Conservation (phyloP, 2,113 vertebrate species). For the Oreochromis aureus region DNA sequence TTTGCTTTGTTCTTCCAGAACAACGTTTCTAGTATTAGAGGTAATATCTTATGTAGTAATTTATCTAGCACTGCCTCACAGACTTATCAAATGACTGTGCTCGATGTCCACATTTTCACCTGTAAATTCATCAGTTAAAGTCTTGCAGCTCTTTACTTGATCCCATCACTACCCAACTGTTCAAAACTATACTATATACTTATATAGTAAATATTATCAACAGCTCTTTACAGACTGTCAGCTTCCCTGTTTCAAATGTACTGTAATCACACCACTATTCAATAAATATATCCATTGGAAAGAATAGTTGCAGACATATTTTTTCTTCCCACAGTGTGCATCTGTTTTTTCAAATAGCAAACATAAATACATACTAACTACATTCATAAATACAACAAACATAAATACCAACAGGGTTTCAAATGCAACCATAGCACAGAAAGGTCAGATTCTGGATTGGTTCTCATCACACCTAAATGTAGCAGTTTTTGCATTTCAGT, state of each 20-base stretch:
- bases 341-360: neutral
- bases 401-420: neutral
- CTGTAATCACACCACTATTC: neutral
- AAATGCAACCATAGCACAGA: neutral
- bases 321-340: neutral
- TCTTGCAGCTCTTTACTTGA: neutral
- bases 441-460: neutral
- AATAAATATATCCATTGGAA: neutral
- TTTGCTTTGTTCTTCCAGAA: neutral
- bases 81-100: neutral
- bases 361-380: neutral
- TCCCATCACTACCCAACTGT: neutral
- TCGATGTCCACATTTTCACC: fast-evolving
- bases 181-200: neutral
- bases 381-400: neutral
- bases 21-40: neutral
- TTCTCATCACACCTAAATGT: neutral
- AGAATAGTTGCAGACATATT: fast-evolving
- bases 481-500: neutral
- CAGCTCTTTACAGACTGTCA: neutral
- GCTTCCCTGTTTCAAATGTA: neutral
- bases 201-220: neutral
- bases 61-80: neutral
- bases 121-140: neutral
- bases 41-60: neutral